Evolutionary conservation across 1,140 invertebrate genomes (phyloP).

Genomic region (Idris sp.): DNA sequence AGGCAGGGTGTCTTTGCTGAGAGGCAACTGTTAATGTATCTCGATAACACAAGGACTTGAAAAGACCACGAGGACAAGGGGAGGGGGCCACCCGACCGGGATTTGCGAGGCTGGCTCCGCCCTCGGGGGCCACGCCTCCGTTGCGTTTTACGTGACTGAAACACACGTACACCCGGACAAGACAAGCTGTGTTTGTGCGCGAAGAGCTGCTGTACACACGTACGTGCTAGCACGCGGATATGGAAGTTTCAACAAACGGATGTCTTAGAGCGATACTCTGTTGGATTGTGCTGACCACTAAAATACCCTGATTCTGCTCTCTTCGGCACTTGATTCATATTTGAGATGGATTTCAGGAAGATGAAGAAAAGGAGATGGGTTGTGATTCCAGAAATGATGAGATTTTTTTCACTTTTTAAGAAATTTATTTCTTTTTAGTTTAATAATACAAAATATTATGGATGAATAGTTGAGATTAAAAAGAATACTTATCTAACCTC

Average conservation of each 20-base stretch:
- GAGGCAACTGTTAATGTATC: slow-evolving; percentile 74
- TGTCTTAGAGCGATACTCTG: slow-evolving; percentile 57
- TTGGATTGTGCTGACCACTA: slow-evolving; percentile 68
- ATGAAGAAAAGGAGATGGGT: not conserved
- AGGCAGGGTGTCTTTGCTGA: slow-evolving; percentile 65
- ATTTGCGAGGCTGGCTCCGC: slow-evolving; percentile 68
- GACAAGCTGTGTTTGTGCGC: slow-evolving; percentile 28
- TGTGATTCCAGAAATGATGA: no score
- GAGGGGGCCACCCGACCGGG: slow-evolving; percentile 58
- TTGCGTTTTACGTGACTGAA: slow-evolving; percentile 15
- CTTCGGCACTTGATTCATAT: slow-evolving; percentile 69
- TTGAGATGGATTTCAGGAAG: slow-evolving; percentile 35
- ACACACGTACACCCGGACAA: slow-evolving; percentile 32
- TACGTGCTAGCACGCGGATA: slow-evolving; percentile 31
- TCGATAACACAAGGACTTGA: slow-evolving; percentile 67
- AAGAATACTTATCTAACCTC: no score
- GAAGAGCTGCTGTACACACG: no score
- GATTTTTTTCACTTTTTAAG: no score
- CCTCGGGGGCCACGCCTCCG: slow-evolving; percentile 61
- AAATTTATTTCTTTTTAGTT: no score
- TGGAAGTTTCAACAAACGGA: slow-evolving; percentile 10
- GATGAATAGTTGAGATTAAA: no score
- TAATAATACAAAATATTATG: no score
- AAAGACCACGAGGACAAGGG: slow-evolving; percentile 63
- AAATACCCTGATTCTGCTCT: slow-evolving; percentile 70